Evolutionary conservation across 2,113 vertebrate genomes (phyloP), one percentile per base, ranked within the genome.

Genomic region (Brevimyrus niger): DNA sequence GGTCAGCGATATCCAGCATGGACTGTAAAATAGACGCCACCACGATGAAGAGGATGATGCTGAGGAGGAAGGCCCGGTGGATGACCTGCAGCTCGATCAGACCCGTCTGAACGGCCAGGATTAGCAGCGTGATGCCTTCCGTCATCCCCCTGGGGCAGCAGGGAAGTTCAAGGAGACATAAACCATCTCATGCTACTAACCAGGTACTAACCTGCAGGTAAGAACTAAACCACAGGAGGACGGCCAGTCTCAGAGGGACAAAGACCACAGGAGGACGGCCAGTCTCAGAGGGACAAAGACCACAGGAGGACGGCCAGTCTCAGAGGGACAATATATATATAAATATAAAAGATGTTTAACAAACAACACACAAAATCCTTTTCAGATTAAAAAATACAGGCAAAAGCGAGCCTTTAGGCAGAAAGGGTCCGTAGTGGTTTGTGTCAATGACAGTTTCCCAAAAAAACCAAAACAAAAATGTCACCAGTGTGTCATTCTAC

Each of bases 1-100:
- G 98, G 93, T 99, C 98, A n/a, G 98, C 98, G 6, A 99, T 99
- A 95, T 99, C 98, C 93, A 99, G 93, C 98, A 99, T 99, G 53
- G 98, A 99, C 95, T 99, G 98, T 13, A 99, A 96, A 89, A 99
- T 99, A 90, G 98, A 99, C 31, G 98, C 98, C 42, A 99, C 98
- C 35, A 99, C 98, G 76, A 99, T 99, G 94, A 99, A 99, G 90
- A 99, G 98, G 94, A 99, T 97, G 92, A 99, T 99, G 94, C 98
- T 99, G 91, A 99, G 97, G 55, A 99, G 97, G 94, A 99, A 99
- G 0, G 98, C 98, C 92, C 98, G 95, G 93, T 99, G 98, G 88
- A 99, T 98, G 42, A 99, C 98, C 94, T 99, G 98, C 27, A 99
- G 95, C 91, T 99, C 98, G 88, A 99, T 99, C 89, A 99, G 96